Evolutionary conservation across 2,797 vertebrate genomes (phyloP), one percentile per base, ranked within the genome.

Genomic region (Rhinella marina): DNA sequence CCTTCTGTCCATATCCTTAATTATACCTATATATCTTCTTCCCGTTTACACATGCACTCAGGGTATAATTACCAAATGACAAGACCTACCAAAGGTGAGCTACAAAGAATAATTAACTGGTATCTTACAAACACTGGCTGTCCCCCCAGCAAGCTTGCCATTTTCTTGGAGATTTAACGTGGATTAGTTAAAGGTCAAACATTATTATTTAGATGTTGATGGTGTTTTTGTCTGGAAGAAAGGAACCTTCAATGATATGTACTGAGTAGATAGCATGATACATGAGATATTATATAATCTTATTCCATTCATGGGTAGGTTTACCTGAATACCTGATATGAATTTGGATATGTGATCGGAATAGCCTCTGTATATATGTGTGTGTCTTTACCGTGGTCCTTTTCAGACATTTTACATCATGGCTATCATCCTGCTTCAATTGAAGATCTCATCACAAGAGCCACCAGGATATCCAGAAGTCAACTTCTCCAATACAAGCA

Each of bases 21-120:
- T 89, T 89, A 89, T 83, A 82, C 88, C 86, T 86, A 86, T 89
- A 89, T 59, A 89, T 89, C 80, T 89, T 86, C 80, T 75, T 82
- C 83, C 80, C 77, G 25, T 66, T 88, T 77, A 86, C 62, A 83
- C 85, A 81, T 72, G n/a, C 62, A 57, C 70, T 78, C n/a, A 23
- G n/a, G 72, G 80, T 82, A 68, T 86, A 86, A 89, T 86, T 78
- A 83, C 61, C 52, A 78, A 83, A 86, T 86, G 84, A 89, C 84
- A 86, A 61, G 80, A 52, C 84, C 80, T 82, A 82, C 80, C 73
- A 78, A 68, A 89, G 84, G 84, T 86, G 84, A 61, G 41, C 80
- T 59, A 72, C 72, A 68, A 86, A 70, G 88, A 82, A 78, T 89
- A 89, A 86, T 89, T 86, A 86, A 79, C 80, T 72, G 29, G 7